These are phyloP conservation scores for Cyclina sinensis DNA, from an alignment of 1,140 invertebrate genomes.

Conservation along the genomic window DNA sequence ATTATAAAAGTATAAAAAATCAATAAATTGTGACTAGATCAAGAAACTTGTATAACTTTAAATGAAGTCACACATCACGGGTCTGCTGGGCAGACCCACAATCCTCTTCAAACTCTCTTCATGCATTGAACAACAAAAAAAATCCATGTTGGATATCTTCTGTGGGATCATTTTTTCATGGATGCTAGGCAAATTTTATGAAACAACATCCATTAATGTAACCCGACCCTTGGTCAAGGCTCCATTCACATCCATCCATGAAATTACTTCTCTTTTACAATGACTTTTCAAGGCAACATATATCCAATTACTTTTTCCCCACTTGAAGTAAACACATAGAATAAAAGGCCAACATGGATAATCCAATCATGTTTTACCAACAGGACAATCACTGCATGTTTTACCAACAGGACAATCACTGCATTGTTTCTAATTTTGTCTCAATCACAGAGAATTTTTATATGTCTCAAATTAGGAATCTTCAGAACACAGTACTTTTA, in stretches of 20 bases:
- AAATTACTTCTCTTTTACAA: neutral
- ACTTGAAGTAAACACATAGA: too few species aligned
- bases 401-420: too few species aligned
- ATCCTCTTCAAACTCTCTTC: neutral
- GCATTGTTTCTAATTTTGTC: too few species aligned
- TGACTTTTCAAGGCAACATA: conserved; percentile 6
- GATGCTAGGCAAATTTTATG: conserved; percentile 26
- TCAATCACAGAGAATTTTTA: too few species aligned
- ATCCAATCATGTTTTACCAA: too few species aligned
- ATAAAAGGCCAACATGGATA: too few species aligned
- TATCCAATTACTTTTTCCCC: too few species aligned
- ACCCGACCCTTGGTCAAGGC: conserved; percentile 17
- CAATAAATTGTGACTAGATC: conserved; percentile 38
- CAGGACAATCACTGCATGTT: too few species aligned
- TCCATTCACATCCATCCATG: neutral
- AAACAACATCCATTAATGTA: neutral
- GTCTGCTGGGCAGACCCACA: neutral
- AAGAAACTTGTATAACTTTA: conserved; percentile 56
- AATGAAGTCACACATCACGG: neutral
- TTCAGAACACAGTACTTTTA: too few species aligned
- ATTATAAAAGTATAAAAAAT: conserved; percentile 68
- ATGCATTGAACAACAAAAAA: neutral
- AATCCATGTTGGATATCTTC: neutral
- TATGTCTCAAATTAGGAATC: too few species aligned
- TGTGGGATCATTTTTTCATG: conserved; percentile 8